Conservation (phyloP, 2,797 vertebrate species). For the Geotrypetes seraphini region DNA sequence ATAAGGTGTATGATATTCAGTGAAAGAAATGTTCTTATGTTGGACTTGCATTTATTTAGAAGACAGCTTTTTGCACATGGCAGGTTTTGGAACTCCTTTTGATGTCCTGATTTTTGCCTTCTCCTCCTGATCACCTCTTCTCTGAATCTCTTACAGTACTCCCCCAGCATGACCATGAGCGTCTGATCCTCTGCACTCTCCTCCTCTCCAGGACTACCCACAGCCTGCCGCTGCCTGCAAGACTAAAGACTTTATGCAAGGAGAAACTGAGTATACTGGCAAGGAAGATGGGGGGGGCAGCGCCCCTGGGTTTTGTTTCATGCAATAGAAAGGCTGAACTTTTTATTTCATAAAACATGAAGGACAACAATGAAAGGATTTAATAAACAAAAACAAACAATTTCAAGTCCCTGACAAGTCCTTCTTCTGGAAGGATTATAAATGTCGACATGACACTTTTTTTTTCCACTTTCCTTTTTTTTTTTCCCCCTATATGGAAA, state of each 20-base stretch:
- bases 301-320: slow-evolving; percentile 80
- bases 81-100: too few species aligned
- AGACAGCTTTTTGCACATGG: too few species aligned
- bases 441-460: slow-evolving; percentile 76
- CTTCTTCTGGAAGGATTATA: slow-evolving; percentile 71
- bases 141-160: slow-evolving; percentile 71
- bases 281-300: slow-evolving; percentile 66
- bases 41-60: too few species aligned
- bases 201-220: slow-evolving; percentile 53
- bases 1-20: too few species aligned
- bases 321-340: slow-evolving; percentile 78
- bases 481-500: slow-evolving; percentile 57
- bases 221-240: slow-evolving; percentile 79
- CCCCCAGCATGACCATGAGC: slow-evolving; percentile 99
- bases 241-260: slow-evolving; percentile 68
- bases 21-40: too few species aligned
- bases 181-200: slow-evolving; percentile 72
- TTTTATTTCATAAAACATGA: slow-evolving; percentile 85
- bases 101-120: not conserved
- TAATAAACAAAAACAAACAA: slow-evolving; percentile 35
- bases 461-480: slow-evolving; percentile 43
- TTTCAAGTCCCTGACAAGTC: slow-evolving; percentile 75
- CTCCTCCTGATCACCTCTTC: too few species aligned
- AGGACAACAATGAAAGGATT: slow-evolving; percentile 70
- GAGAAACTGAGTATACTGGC: slow-evolving; percentile 72